phyloP scores from a whole-genome alignment of 2,113 vertebrate species.

The Microtus oregoni region DNA sequence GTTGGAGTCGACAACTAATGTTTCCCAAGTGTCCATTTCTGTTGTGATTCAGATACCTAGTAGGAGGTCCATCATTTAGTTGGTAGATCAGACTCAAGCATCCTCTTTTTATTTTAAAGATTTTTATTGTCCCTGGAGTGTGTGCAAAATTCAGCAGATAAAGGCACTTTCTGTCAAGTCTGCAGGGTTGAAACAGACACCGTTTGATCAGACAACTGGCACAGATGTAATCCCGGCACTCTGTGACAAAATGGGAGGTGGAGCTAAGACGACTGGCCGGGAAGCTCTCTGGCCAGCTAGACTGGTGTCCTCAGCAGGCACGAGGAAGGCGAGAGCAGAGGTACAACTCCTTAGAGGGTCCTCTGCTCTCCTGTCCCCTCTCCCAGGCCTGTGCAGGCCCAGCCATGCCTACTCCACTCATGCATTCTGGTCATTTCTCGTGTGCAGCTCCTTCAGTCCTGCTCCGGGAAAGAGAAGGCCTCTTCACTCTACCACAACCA shows the following conservation, averaged over 20 bases:
- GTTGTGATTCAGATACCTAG: neutral
- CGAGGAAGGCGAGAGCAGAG: neutral
- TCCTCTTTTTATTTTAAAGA: neutral
- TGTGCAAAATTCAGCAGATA: neutral
- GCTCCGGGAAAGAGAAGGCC: neutral
- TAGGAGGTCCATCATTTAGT: neutral
- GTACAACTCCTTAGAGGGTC: neutral
- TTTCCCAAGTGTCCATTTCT: neutral
- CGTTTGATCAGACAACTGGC: neutral
- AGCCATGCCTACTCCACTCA: neutral
- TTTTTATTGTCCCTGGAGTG: neutral
- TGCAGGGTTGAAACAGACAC: neutral
- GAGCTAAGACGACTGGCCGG: neutral
- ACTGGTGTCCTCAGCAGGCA: neutral
- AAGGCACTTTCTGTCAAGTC: neutral
- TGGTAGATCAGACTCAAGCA: neutral
- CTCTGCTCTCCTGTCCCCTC: neutral
- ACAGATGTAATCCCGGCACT: neutral
- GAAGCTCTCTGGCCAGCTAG: neutral
- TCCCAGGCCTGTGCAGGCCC: neutral
- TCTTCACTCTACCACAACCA: neutral
- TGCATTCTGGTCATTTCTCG: neutral
- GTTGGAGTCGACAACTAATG: neutral
- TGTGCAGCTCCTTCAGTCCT: neutral
- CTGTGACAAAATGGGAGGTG: neutral